These are phyloP conservation scores for Dascyllus trimaculatus DNA, from an alignment of 2,113 vertebrate genomes.

Conservation along the genomic window DNA sequence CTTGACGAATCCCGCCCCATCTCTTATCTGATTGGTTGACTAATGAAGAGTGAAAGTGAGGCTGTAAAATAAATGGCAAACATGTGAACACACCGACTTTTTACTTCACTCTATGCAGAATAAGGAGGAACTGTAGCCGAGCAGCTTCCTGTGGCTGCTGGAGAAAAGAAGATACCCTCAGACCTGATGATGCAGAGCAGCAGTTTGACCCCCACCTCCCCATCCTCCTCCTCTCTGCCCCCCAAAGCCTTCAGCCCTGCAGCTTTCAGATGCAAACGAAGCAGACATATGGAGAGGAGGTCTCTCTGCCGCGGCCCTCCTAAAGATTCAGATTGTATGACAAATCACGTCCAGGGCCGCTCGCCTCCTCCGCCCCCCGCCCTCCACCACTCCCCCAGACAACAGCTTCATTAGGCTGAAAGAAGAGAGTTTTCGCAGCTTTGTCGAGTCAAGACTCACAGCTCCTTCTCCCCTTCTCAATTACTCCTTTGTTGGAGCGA, in stretches of 20 bases:
- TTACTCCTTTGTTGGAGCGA: conserved; percentile 81
- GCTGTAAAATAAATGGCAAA: too few relatives aligned
- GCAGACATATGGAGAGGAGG: conserved; percentile 89
- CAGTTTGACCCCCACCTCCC: not conserved
- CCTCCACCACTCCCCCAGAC: conserved; percentile 63
- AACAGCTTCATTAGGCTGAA: conserved; percentile 88
- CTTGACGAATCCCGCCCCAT: too few relatives aligned
- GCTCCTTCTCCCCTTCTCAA: conserved; percentile 77
- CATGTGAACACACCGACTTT: too few relatives aligned
- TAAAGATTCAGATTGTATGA: conserved; percentile 89
- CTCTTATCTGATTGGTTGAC: too few relatives aligned
- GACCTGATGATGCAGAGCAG: conserved; percentile 11
- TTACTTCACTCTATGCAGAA: too few relatives aligned
- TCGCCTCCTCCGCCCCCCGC: conserved; percentile 24
- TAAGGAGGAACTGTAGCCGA: too few relatives aligned
- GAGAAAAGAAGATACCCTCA: conserved; percentile 4
- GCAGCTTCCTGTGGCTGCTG: too few relatives aligned
- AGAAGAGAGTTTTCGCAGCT: conserved; percentile 84
- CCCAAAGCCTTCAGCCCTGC: conserved; percentile 46
- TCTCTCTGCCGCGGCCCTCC: conserved; percentile 80
- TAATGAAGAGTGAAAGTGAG: too few relatives aligned
- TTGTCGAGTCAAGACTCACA: conserved; percentile 84
- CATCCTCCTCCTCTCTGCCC: not conserved
- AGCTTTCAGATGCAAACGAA: conserved; percentile 88
- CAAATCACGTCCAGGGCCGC: conserved; percentile 85